Evolutionary conservation across 2,113 vertebrate species (phyloP).

Genomic region (Tenrec ecaudatus): DNA sequence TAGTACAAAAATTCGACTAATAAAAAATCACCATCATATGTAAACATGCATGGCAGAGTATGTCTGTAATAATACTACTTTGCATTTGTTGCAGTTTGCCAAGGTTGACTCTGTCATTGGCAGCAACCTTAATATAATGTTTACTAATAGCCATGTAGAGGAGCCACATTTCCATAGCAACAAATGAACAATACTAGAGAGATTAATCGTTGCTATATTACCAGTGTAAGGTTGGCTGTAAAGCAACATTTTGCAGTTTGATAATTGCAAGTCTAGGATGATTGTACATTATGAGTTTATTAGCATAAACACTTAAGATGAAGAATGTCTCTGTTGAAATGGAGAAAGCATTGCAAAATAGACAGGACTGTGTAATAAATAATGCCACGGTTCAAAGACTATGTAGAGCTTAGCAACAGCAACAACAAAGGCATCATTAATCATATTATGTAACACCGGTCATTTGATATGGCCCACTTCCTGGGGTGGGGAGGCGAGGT

Average conservation of each 20-base stretch:
- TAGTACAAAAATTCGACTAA: not conserved
- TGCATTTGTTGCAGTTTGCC: slow-evolving; percentile 75
- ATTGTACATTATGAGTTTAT: slow-evolving; percentile 85
- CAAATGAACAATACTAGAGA: slow-evolving; percentile 85
- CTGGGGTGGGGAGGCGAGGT: not conserved
- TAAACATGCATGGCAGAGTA: slow-evolving; percentile 57
- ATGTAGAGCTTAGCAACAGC: slow-evolving; percentile 10
- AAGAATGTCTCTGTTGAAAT: slow-evolving; percentile 80
- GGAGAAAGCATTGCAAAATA: slow-evolving; percentile 62
- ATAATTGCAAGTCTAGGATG: slow-evolving; percentile 85
- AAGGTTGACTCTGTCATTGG: slow-evolving; percentile 82
- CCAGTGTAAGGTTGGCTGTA: slow-evolving; percentile 82
- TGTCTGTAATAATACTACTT: slow-evolving; percentile 59
- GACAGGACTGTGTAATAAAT: slow-evolving; percentile 67
- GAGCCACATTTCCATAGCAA: slow-evolving; percentile 87
- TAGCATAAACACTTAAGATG: slow-evolving; percentile 86
- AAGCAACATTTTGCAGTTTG: slow-evolving; percentile 84
- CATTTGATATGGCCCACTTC: slow-evolving; percentile 15
- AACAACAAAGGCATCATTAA: slow-evolving; percentile 32
- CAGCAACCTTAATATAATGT: slow-evolving; percentile 78
- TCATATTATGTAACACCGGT: slow-evolving; percentile 50
- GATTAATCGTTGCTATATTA: slow-evolving; percentile 87
- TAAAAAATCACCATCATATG: not conserved
- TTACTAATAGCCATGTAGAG: slow-evolving; percentile 84
- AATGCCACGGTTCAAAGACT: slow-evolving; percentile 55